Evolutionary conservation across 2,888 invertebrate species (phyloP).

Genomic region (Listrodromus nycthemerus): DNA sequence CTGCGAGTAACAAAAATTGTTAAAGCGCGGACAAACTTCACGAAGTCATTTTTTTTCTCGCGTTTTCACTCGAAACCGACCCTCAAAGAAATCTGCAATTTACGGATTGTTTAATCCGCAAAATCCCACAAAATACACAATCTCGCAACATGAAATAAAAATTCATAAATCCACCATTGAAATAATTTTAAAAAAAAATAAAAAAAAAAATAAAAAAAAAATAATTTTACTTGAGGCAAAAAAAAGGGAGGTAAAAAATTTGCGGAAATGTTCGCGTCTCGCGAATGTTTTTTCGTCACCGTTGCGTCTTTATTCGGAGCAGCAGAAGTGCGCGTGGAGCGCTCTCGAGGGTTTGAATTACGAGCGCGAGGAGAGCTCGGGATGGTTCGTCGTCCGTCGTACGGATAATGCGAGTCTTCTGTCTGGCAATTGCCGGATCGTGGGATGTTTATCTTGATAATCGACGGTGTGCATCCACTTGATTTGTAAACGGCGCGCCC

Average conservation of each 20-base stretch:
- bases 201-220: too few relatives aligned
- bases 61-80: too few relatives aligned
- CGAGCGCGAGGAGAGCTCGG: background rate
- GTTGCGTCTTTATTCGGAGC: background rate
- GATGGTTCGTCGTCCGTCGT: slow-evolving; percentile 7
- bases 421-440: slow-evolving; percentile 14
- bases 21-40: background rate
- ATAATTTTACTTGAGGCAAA: too few relatives aligned
- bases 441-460: slow-evolving; percentile 46
- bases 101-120: too few relatives aligned
- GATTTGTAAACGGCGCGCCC: slow-evolving; percentile 50
- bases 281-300: too few relatives aligned
- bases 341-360: background rate
- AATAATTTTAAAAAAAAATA: too few relatives aligned
- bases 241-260: too few relatives aligned
- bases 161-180: too few relatives aligned
- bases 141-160: too few relatives aligned
- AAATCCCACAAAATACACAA: too few relatives aligned
- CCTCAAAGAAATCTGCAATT: too few relatives aligned
- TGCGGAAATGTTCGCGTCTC: too few relatives aligned
- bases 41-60: background rate
- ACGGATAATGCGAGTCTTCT: slow-evolving; percentile 10
- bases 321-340: background rate
- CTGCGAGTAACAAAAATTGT: background rate
- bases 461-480: slow-evolving; percentile 37